These are phyloP conservation scores for Syngnathus typhle DNA, from an alignment of 2,113 vertebrate species.

Conservation along the genomic window DNA sequence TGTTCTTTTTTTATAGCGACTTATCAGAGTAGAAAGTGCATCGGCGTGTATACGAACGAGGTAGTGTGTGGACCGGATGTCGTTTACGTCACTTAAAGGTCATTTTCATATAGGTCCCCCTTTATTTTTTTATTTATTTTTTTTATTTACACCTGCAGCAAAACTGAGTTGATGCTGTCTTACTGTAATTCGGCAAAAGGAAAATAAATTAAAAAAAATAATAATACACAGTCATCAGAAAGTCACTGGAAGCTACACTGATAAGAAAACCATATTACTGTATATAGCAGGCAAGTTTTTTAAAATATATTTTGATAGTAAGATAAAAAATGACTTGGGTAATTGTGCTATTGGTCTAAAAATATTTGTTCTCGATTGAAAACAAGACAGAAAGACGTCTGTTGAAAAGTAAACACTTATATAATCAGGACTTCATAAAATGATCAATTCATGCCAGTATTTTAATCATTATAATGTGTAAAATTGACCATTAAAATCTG, in stretches of 20 bases:
- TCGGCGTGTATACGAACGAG: slow-evolving; percentile 3
- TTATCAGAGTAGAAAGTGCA: slow-evolving; percentile 17
- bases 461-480: not conserved
- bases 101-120: not conserved
- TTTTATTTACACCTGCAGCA: not conserved
- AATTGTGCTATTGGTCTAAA: not conserved
- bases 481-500: not conserved
- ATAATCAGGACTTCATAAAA: no score
- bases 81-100: not conserved
- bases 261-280: no score
- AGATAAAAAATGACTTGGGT: not conserved
- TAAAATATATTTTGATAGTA: not conserved
- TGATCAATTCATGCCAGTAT: not conserved
- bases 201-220: not conserved
- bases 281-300: not conserved
- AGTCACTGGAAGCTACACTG: no score
- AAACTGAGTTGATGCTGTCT: not conserved
- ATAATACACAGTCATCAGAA: not conserved
- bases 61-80: slow-evolving; percentile 16
- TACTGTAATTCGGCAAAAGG: not conserved
- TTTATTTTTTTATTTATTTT: no score
- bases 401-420: not conserved
- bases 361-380: no score
- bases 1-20: slow-evolving; percentile 43
- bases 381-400: not conserved